A percentile compares a stretch with the other conserved stretches of the same genome.
Conservation (phyloP, 2,797 vertebrate species). For the Allobates femoralis region DNA sequence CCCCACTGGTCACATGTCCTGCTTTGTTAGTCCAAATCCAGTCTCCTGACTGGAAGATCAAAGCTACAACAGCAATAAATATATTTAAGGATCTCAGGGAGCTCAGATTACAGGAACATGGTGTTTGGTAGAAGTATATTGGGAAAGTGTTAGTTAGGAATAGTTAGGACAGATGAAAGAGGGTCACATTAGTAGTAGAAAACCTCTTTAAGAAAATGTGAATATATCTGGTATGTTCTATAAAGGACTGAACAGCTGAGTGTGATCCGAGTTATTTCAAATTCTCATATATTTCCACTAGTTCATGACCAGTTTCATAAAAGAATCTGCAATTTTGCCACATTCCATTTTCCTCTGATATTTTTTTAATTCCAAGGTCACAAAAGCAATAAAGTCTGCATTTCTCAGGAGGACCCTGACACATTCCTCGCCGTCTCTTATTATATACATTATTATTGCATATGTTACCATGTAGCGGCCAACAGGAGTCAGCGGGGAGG, state of each 20-base stretch:
- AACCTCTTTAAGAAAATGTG: too few relatives aligned
- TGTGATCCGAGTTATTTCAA: neutral
- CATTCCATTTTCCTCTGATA: neutral
- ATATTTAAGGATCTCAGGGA: too few relatives aligned
- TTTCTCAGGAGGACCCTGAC: neutral
- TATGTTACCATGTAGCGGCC: conserved; percentile 3
- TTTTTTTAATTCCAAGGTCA: conserved; percentile 11
- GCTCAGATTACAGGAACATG: too few relatives aligned
- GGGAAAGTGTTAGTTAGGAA: too few relatives aligned
- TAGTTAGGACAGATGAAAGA: too few relatives aligned
- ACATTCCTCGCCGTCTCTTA: neutral
- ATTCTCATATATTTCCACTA: neutral
- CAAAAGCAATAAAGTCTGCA: neutral
- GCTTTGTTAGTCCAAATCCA: too few relatives aligned
- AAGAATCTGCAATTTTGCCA: neutral
- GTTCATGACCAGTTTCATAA: conserved; percentile 16
- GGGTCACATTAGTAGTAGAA: too few relatives aligned
- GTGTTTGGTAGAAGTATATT: too few relatives aligned
- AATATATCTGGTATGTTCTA: neutral
- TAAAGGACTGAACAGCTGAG: neutral
- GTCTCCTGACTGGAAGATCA: too few relatives aligned
- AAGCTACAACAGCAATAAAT: too few relatives aligned
- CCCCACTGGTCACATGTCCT: too few relatives aligned
- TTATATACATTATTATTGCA: conserved; percentile 21
- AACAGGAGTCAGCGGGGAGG: conserved; percentile 4